A percentile compares a stretch with the other conserved stretches of the same genome.
phyloP scores from a whole-genome alignment of 1,140 invertebrate species.

The Battus philenor region DNA sequence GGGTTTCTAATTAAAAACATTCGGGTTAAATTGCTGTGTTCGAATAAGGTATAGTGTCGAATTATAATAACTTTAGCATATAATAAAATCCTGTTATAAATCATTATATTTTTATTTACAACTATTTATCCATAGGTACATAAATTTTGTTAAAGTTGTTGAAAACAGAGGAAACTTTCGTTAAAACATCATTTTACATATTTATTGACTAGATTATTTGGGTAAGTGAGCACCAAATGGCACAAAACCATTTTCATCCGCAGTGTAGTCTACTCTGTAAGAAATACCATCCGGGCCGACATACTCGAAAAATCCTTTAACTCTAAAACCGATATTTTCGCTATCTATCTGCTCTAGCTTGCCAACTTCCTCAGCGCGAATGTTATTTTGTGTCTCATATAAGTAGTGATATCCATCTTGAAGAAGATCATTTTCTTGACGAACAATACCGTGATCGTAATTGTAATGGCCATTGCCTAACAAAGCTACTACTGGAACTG shows the following conservation, averaged over 20 bases:
- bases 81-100: background rate
- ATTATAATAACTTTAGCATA: too few relatives aligned
- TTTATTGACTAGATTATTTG: slow-evolving; percentile 30
- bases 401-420: slow-evolving; percentile 74
- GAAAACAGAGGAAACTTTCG: background rate
- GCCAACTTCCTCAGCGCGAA: slow-evolving; percentile 76
- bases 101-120: slow-evolving; percentile 2
- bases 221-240: slow-evolving; percentile 77
- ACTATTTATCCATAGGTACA: background rate
- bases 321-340: slow-evolving; percentile 74
- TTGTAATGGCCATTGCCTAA: slow-evolving; percentile 31
- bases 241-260: slow-evolving; percentile 82
- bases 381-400: slow-evolving; percentile 81
- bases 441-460: slow-evolving; percentile 65
- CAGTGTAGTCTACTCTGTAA: slow-evolving; percentile 80
- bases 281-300: slow-evolving; percentile 80
- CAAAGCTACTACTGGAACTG: slow-evolving; percentile 41
- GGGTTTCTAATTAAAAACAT: too few relatives aligned
- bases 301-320: slow-evolving; percentile 77
- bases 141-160: background rate
- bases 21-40: too few relatives aligned
- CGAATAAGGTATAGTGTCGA: too few relatives aligned
- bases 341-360: slow-evolving; percentile 63
- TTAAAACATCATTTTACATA: slow-evolving; percentile 8
- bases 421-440: slow-evolving; percentile 47